phyloP scores from a whole-genome alignment of 37 sponge, comb jelly and placozoan species.

The Mnemiopsis leidyi region DNA sequence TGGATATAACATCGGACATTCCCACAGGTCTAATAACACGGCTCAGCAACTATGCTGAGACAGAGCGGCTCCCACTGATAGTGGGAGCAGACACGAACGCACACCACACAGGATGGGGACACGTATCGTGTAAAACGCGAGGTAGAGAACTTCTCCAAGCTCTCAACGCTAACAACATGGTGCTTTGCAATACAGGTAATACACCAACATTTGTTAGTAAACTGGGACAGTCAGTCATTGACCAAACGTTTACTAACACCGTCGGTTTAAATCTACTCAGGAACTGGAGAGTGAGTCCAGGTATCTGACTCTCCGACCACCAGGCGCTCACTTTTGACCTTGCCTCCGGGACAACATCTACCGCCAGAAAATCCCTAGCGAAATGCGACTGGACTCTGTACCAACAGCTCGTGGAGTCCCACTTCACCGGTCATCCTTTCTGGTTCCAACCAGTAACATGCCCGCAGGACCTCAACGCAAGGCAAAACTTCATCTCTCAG shows the following conservation, averaged over 20 bases:
- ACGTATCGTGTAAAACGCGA: not conserved
- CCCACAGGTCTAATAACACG: constrained; percentile 33
- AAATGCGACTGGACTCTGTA: not conserved
- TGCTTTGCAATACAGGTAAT: not conserved
- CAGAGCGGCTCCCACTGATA: constrained; percentile 27
- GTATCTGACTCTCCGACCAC: not conserved
- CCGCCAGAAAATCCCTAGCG: not conserved
- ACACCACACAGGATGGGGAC: constrained; percentile 16
- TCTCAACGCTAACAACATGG: not conserved
- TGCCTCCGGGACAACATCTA: not conserved
- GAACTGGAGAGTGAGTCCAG: not conserved
- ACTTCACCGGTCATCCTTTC: not conserved
- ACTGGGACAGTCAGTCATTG: not conserved
- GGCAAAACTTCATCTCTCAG: not conserved
- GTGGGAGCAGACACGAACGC: not conserved
- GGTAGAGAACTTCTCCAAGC: not conserved
- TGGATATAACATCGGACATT: not conserved
- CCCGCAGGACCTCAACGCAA: not conserved
- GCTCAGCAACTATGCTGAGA: constrained; percentile 4
- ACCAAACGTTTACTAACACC: not conserved
- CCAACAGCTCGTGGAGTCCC: not conserved
- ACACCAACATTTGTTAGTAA: not conserved
- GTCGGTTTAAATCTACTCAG: not conserved
- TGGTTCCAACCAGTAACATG: not conserved
- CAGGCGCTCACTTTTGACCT: not conserved